phyloP scores from a whole-genome alignment of 2,888 invertebrate species.

The Pteria penguin region DNA sequence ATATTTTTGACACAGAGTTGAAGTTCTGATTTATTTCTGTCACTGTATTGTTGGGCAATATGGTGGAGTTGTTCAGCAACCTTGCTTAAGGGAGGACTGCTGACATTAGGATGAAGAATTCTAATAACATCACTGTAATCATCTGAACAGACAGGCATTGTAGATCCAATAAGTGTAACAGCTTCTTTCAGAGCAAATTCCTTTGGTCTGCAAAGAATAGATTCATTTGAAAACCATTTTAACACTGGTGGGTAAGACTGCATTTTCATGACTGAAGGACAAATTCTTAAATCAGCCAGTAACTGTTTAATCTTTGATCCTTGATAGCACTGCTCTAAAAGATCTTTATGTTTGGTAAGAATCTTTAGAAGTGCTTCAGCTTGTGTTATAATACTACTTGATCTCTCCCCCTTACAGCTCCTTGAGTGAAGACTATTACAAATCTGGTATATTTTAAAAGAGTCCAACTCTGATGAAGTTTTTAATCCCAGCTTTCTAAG shows the following conservation, averaged over 20 bases:
- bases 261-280: background rate
- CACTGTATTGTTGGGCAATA: conserved; percentile 27
- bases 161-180: conserved; percentile 14
- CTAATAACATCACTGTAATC: background rate
- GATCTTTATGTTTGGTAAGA: background rate
- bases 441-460: conserved; percentile 24
- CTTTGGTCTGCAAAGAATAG: background rate
- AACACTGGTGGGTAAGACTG: conserved; percentile 7
- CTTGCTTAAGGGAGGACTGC: background rate
- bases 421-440: conserved; percentile 15
- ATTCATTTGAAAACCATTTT: background rate
- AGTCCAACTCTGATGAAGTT: conserved; percentile 13
- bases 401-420: background rate
- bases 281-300: background rate
- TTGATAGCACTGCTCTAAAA: background rate
- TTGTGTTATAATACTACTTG: background rate
- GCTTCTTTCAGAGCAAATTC: background rate
- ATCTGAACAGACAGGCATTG: conserved; percentile 1
- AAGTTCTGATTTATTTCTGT: conserved; percentile 31
- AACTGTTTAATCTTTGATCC: background rate
- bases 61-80: conserved; percentile 32
- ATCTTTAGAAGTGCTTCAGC: background rate
- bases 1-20: conserved; percentile 28
- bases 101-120: background rate
- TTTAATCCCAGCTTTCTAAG: conserved; percentile 42